Evolutionary conservation across 2,113 vertebrate genomes (phyloP), one percentile per base, ranked within the genome.

Genomic region (Rattus rattus): DNA sequence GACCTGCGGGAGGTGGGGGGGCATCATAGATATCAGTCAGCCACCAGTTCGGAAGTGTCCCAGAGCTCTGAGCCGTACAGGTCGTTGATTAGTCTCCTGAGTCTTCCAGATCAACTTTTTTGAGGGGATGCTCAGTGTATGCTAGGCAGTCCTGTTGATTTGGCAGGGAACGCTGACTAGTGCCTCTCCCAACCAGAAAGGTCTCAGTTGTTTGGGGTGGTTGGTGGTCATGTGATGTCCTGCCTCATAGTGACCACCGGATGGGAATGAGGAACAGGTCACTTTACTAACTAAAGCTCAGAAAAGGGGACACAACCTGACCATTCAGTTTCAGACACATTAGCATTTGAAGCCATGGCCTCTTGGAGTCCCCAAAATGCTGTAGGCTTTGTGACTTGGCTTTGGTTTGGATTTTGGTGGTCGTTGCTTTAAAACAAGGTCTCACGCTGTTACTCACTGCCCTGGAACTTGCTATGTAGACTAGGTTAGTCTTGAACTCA

Each of bases 11-110:
- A 19, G 2, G 8, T 7, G 17, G 54, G 80, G 3, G 5, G 33
- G 2, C 0, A 1, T 33, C 1, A 22, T 30, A 2, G 0, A 26
- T 19, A 54, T 80, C 76, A 26, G 52, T 33, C 8, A 2, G 33
- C 49, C 28, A 2, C 39, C 0, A 43, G 9, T 85, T 24, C 7
- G 24, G 28, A 91, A 90, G 79, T 20, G 24, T 36, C 6, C 52
- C 0, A 7, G 33, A 54, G 22, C 79, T 12, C 12, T 39, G 13
- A 93, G 63, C 33, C 0, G 3, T 47, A 28, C 75, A 3, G 1
- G 3, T 30, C 26, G 49, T 24, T 59, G 12, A 13, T 49, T 88
- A 0, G 70, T 36, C 52, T 79, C 67, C 39, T 65, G 75, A 52
- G 16, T 77, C 84, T 81, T 65, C n/a, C 20, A 2, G 2, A n/a